phyloP scores from a whole-genome alignment of 2,797 vertebrate genomes.

The Champsocephalus gunnari region DNA sequence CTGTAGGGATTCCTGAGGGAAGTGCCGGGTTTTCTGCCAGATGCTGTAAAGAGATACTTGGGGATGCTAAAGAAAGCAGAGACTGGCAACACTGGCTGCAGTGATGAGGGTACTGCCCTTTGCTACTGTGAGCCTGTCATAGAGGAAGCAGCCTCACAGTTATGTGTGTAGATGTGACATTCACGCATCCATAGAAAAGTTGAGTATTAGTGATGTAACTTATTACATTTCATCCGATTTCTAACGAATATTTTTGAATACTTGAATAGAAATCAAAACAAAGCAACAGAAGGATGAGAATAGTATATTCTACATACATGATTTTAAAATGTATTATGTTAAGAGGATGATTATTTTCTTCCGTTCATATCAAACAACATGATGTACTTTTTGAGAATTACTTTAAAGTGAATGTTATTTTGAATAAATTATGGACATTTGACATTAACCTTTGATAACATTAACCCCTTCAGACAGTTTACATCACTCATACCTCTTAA shows the following conservation, averaged over 20 bases:
- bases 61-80: slow-evolving; percentile 5
- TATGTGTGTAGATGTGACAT: slow-evolving; percentile 30
- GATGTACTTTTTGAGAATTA: neutral
- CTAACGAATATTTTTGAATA: no score
- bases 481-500: neutral
- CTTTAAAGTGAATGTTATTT: neutral
- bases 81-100: slow-evolving; percentile 25
- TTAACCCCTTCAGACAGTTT: neutral
- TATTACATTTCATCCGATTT: no score
- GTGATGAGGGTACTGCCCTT: slow-evolving; percentile 30
- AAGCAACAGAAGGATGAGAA: no score
- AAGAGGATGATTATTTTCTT: no score
- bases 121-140: slow-evolving; percentile 10
- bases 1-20: slow-evolving; percentile 27
- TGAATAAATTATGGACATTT: neutral
- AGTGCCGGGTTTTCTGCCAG: slow-evolving; percentile 34
- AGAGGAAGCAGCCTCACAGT: slow-evolving; percentile 19
- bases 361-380: neutral
- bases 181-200: slow-evolving; percentile 28
- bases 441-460: neutral
- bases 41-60: slow-evolving; percentile 24
- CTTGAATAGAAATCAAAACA: no score
- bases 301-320: no score
- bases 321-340: no score
- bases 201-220: slow-evolving; percentile 33